Conservation (phyloP, 1,140 invertebrate genomes). For the Drosophila nebulosa region DNA sequence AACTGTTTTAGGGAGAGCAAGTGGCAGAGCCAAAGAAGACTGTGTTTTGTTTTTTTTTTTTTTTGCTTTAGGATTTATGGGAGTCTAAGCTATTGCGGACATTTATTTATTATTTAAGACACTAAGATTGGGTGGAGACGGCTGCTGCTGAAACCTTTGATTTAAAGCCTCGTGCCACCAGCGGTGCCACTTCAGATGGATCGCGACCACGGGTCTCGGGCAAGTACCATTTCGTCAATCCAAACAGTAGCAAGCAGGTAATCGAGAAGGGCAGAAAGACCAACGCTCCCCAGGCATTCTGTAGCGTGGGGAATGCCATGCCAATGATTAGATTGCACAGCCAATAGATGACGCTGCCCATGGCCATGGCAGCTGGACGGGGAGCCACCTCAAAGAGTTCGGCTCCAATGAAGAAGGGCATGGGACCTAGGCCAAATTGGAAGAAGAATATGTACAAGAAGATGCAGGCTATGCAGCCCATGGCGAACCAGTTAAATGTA, state of each 20-base stretch:
- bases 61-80: not conserved
- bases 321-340: conserved; percentile 92
- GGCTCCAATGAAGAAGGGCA: conserved; percentile 90
- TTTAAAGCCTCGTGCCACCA: conserved; percentile 81
- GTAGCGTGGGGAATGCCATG: conserved; percentile 87
- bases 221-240: conserved; percentile 85
- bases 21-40: not conserved
- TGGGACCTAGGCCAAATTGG: conserved; percentile 91
- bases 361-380: conserved; percentile 90
- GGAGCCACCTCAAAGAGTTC: conserved; percentile 94
- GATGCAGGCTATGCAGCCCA: conserved; percentile 84
- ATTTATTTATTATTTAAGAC: conserved; percentile 9
- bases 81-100: not conserved
- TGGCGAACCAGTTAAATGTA: conserved; percentile 83
- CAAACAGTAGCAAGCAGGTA: conserved; percentile 83
- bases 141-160: conserved; percentile 71
- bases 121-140: not conserved
- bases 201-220: conserved; percentile 87
- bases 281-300: conserved; percentile 84
- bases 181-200: conserved; percentile 83
- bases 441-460: conserved; percentile 90
- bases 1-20: not conserved
- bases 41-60: not conserved
- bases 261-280: conserved; percentile 87
- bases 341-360: conserved; percentile 95